Conservation (phyloP, 2,113 vertebrate genomes). For the Dasyprocta punctata region DNA sequence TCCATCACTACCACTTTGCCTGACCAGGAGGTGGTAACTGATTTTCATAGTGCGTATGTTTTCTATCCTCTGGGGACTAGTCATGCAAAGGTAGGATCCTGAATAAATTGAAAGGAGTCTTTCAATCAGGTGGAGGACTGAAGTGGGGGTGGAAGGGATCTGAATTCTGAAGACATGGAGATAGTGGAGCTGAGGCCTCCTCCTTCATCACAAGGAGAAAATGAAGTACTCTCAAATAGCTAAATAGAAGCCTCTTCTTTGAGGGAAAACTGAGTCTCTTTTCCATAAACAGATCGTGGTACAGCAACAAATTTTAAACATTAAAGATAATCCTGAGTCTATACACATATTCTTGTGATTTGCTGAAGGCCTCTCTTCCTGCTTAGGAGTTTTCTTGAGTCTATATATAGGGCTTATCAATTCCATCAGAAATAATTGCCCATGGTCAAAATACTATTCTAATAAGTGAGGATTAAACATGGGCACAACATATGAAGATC, state of each 20-base stretch:
- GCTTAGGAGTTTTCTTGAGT: no score
- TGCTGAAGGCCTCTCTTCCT: background rate
- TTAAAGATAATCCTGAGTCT: background rate
- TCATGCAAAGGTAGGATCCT: background rate
- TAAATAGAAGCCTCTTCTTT: background rate
- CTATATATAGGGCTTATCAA: no score
- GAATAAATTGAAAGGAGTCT: background rate
- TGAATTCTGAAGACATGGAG: background rate
- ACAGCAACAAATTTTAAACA: background rate
- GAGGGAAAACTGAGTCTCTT: background rate
- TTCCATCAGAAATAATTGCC: no score
- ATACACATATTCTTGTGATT: background rate
- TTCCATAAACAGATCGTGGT: background rate
- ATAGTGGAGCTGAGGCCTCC: background rate
- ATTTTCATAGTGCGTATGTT: conserved; percentile 72
- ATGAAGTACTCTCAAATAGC: background rate
- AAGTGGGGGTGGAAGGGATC: background rate
- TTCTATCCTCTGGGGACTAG: background rate
- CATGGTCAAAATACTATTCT: no score
- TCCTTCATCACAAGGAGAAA: background rate
- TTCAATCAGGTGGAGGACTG: no score
- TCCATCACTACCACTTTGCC: conserved; percentile 10
- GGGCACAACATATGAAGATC: no score
- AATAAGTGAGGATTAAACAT: no score
- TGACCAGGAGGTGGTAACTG: background rate